Evolutionary conservation across 2,797 vertebrate genomes (phyloP).

Genomic region (Pseudochirops cupreus): DNA sequence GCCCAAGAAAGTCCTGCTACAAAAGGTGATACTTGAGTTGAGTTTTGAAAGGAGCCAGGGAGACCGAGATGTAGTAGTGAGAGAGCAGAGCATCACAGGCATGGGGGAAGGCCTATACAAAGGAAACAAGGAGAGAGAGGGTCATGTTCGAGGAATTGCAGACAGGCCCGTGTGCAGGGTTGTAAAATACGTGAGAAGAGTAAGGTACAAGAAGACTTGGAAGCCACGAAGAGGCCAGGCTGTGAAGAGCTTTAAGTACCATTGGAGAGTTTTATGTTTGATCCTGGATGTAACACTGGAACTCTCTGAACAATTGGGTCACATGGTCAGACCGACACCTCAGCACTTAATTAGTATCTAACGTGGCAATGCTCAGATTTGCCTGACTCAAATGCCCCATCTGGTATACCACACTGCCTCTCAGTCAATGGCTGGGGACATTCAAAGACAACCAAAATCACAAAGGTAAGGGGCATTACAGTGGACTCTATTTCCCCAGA

Average conservation of each 20-base stretch:
- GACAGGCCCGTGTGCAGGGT: background rate
- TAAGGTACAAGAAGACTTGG: background rate
- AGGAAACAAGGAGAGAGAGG: background rate
- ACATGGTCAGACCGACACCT: background rate
- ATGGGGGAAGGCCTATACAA: background rate
- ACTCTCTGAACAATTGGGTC: background rate
- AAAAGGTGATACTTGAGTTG: background rate
- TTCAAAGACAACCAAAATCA: background rate
- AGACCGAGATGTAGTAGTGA: background rate
- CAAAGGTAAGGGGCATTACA: background rate
- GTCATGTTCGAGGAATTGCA: background rate
- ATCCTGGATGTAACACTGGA: background rate
- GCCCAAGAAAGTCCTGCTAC: background rate
- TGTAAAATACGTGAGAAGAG: background rate
- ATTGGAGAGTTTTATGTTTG: background rate
- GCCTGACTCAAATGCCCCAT: background rate
- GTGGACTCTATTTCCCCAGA: background rate
- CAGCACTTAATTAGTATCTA: background rate
- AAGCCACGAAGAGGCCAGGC: background rate
- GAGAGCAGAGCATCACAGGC: background rate
- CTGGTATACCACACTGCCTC: background rate
- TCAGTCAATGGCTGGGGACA: background rate
- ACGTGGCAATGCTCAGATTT: background rate
- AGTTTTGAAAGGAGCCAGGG: background rate
- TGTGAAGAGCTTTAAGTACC: background rate